These are phyloP conservation scores for Asbolus verrucosus DNA, from an alignment of 1,140 invertebrate species.

Conservation along the genomic window DNA sequence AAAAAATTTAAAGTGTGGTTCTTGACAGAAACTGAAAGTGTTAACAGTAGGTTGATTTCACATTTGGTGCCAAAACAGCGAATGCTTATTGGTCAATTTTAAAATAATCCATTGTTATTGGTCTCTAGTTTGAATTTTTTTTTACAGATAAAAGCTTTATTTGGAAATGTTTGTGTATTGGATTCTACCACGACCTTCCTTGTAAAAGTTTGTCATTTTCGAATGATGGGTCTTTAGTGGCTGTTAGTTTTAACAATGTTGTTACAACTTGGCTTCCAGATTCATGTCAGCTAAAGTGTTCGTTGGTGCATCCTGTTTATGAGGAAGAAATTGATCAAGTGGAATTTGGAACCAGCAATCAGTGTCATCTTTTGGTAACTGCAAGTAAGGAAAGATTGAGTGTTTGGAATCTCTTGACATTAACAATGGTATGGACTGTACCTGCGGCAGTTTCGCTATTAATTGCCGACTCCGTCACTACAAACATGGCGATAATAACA, in stretches of 20 bases:
- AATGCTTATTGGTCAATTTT: neutral
- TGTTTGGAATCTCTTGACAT: conserved; percentile 80
- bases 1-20: conserved; percentile 81
- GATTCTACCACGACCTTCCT: conserved; percentile 72
- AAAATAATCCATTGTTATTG: too few relatives aligned
- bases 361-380: conserved; percentile 74
- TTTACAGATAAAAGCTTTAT: conserved; percentile 66
- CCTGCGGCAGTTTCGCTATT: conserved; percentile 68
- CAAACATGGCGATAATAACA: conserved; percentile 76
- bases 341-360: conserved; percentile 74
- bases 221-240: conserved; percentile 81
- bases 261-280: conserved; percentile 79
- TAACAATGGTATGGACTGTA: conserved; percentile 73
- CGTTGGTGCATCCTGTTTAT: conserved; percentile 61
- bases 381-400: conserved; percentile 70
- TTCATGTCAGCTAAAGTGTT: conserved; percentile 69
- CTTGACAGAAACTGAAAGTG: conserved; percentile 68
- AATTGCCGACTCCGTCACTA: conserved; percentile 72
- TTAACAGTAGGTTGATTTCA: conserved; percentile 66
- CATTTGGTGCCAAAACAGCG: too few relatives aligned
- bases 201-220: conserved; percentile 75
- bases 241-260: conserved; percentile 76
- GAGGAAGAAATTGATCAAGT: conserved; percentile 64
- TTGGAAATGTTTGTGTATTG: conserved; percentile 77
- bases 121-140: conserved; percentile 43